Base-by-base conservation (phyloP, 2,797 vertebrate genomes). In the Novumbra hubbsi region DNA sequence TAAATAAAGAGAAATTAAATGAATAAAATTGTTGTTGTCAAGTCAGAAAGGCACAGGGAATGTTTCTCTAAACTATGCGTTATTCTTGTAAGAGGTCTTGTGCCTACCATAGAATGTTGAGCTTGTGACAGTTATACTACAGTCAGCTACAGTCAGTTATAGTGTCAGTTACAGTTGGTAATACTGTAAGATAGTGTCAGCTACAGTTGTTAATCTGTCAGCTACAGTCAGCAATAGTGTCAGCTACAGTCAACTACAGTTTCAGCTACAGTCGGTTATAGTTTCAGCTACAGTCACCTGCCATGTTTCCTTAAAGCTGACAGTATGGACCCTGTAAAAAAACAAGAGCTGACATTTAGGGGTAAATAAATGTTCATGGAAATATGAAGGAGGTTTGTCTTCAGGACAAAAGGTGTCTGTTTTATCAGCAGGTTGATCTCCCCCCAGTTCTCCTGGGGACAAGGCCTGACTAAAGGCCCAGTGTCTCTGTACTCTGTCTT, bases 401-500 rank as follows among this genome's bases (percentile, higher is more conserved):
- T 17, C 28, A 8, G 24, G 57, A 57, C 16, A 27, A 66, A 62
- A 73, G 72, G 60, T 72, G 71, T 50, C 19, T 2, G 71, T 32
- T 68, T 64, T 64, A 50, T 78, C 52, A 74, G 28, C 38, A 63
- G 49, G 76, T 79, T 78, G 81, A 84, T 78, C 72, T 68, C 27
- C 11, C 9, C 41, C 9, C 57, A 45, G 17, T 65, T 52, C 17
- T 17, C 4, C 55, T 34, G n/a, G 72, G 75, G 71, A 4, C 28
- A 50, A 8, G 38, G 41, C 63, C 17, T 50, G 12, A 14, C 7
- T 7, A 55, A 55, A 55, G 50, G 6, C 7, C 50, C 50, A 17
- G n/a, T 16, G n/a, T 32, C n/a, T 17, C 65, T 17, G 11, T 74
- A 38, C 74, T 80, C 78, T 57, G 73, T 78, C 78, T 78, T 72